phyloP scores from a whole-genome alignment of 2,888 invertebrate genomes.

The Tubulanus polymorphus region DNA sequence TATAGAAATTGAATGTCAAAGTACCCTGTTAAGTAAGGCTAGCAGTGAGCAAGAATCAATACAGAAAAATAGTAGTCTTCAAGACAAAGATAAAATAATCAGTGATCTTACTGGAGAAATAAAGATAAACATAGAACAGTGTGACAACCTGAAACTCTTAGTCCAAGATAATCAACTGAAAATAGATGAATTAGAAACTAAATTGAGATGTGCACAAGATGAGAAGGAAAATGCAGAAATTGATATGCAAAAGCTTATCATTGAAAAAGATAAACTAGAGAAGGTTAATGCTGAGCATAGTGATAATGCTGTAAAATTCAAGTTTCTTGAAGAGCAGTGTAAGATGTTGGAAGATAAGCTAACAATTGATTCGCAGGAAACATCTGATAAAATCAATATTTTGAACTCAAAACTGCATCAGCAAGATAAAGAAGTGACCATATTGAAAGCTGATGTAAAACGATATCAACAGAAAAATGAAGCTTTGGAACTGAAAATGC shows the following conservation, averaged over 20 bases:
- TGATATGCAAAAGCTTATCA: slow-evolving; percentile 11
- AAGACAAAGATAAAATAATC: too few relatives aligned
- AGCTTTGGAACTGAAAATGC: slow-evolving; percentile 24
- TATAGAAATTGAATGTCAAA: slow-evolving; percentile 11
- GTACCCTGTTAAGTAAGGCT: too few relatives aligned
- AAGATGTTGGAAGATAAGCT: too few relatives aligned
- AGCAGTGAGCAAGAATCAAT: too few relatives aligned
- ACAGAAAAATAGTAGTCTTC: too few relatives aligned
- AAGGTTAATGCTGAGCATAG: slow-evolving; percentile 6
- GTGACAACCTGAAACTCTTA: neutral
- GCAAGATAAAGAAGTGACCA: slow-evolving; percentile 4
- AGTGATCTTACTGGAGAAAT: slow-evolving; percentile 4
- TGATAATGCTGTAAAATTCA: slow-evolving; percentile 8
- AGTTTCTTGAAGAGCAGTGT: neutral
- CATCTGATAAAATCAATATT: too few relatives aligned
- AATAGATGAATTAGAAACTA: neutral
- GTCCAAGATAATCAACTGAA: slow-evolving; percentile 4
- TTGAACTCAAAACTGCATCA: slow-evolving; percentile 5
- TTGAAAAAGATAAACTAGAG: slow-evolving; percentile 12
- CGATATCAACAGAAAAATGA: slow-evolving; percentile 12
- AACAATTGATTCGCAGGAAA: too few relatives aligned
- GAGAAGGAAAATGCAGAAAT: slow-evolving; percentile 11
- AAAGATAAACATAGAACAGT: neutral
- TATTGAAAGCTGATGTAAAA: slow-evolving; percentile 8
- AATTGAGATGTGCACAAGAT: neutral